Evolutionary conservation across 2,797 vertebrate genomes (phyloP), one percentile per base, ranked within the genome.

Genomic region (Picus viridis): DNA sequence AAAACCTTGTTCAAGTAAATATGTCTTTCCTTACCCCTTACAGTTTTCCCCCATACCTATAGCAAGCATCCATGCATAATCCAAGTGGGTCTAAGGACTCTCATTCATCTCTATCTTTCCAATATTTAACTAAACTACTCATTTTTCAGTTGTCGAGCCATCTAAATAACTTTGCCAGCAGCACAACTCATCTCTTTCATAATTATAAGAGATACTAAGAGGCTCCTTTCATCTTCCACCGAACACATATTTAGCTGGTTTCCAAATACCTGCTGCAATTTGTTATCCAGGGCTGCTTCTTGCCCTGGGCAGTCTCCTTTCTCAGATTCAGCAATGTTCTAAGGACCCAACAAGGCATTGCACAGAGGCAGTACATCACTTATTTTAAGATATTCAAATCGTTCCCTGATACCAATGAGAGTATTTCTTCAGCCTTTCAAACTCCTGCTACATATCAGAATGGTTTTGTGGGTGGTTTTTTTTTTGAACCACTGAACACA

Each of bases 151-250:
- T 92, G 83, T 83, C 80, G 91, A 24, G n/a, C 54, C 61, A 85
- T 39, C 79, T 83, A 85, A 96, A 86, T 83, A 94, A 88, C 83
- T 93, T 72, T 83, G 86, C 88, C 94, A 87, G 78, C 63, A 96
- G 89, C 93, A 72, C 63, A 91, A 81, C 73, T 94, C 84, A 83
- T 70, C 78, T 88, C 79, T 72, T 87, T 67, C 70, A 39, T 83
- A 94, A 96, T 94, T 94, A 73, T 61, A 73, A 88, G 77, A 94
- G 73, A 86, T 91, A 82, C 10, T 70, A 76, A 81, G 63, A 93
- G 63, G 16, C 51, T 93, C 45, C 84, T 95, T 96, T 93, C 89
- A 88, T 93, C 92, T 83, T 81, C 64, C 51, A 70, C 11, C 34
- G 85, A 96, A 70, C 58, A 39, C 11, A 57, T 24, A 94, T 75